phyloP scores from a whole-genome alignment of 2,113 vertebrate species.

The Alosa alosa region DNA sequence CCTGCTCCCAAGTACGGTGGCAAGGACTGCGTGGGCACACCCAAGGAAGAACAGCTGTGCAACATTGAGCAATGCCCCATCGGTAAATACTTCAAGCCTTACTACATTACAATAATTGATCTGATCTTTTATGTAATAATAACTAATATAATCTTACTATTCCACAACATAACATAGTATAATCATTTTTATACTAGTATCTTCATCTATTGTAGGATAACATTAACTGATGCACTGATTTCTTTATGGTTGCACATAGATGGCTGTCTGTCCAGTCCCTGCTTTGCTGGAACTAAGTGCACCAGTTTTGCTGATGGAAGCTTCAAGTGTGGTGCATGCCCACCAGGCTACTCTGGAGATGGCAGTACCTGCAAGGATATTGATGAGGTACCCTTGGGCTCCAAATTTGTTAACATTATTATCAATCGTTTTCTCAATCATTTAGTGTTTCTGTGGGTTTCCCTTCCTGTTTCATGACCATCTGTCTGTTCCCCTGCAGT shows the following conservation, averaged over 20 bases:
- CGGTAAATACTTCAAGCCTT: conserved; percentile 53
- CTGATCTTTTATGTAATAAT: neutral
- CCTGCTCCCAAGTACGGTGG: conserved; percentile 87
- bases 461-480: neutral
- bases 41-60: conserved; percentile 78
- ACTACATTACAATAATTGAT: too few relatives aligned
- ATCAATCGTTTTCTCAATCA: neutral
- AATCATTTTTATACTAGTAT: too few relatives aligned
- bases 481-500: conserved; percentile 62
- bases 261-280: conserved; percentile 94
- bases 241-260: conserved; percentile 69
- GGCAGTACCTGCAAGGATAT: conserved; percentile 88
- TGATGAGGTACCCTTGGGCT: conserved; percentile 76
- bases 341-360: conserved; percentile 85
- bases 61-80: conserved; percentile 75
- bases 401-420: neutral
- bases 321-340: conserved; percentile 90
- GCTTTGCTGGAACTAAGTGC: conserved; percentile 85
- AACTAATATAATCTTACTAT: neutral
- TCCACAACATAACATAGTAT: too few relatives aligned
- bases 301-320: conserved; percentile 90
- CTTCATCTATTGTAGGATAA: neutral
- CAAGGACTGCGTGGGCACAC: conserved; percentile 85
- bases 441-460: neutral
- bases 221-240: neutral